A percentile compares a stretch with the other conserved stretches of the same genome.
These are phyloP conservation scores for Epinotia ramella DNA, from an alignment of 2,888 invertebrate species.

Conservation along the genomic window DNA sequence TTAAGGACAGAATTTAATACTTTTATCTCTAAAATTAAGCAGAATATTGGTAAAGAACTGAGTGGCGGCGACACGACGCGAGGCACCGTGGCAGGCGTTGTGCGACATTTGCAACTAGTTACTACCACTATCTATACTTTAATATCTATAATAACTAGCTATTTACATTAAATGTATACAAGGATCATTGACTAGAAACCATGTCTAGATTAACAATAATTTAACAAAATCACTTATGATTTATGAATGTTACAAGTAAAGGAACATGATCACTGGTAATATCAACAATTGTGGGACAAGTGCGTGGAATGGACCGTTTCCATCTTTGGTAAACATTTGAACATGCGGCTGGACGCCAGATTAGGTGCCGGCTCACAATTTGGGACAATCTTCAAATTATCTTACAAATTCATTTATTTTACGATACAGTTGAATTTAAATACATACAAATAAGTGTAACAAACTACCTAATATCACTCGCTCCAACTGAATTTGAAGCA, in stretches of 20 bases:
- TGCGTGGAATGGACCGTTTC: constrained; percentile 70
- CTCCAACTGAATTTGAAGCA: constrained; percentile 67
- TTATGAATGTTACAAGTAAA: constrained; percentile 61
- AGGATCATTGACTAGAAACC: constrained; percentile 82
- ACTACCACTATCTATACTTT: constrained; percentile 64
- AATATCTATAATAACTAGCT: constrained; percentile 68
- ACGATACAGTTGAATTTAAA: constrained; percentile 56
- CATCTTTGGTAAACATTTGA: constrained; percentile 81
- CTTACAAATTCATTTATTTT: constrained; percentile 52
- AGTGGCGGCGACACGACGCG: constrained; percentile 21
- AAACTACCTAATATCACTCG: constrained; percentile 81
- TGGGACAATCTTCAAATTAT: constrained; percentile 31
- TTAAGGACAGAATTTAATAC: constrained; percentile 25
- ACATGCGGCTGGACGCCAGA: constrained; percentile 52
- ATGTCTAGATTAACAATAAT: constrained; percentile 68
- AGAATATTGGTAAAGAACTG: neutral
- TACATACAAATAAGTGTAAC: constrained; percentile 60
- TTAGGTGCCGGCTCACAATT: neutral
- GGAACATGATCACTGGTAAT: constrained; percentile 64
- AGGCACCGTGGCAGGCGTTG: constrained; percentile 59
- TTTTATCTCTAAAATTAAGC: constrained; percentile 18
- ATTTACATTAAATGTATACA: constrained; percentile 78
- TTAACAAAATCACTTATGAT: constrained; percentile 59
- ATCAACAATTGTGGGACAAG: constrained; percentile 52
- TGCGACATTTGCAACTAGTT: constrained; percentile 75